Base-by-base conservation (phyloP, 1,140 invertebrate species). In the Chymomyza costata region DNA sequence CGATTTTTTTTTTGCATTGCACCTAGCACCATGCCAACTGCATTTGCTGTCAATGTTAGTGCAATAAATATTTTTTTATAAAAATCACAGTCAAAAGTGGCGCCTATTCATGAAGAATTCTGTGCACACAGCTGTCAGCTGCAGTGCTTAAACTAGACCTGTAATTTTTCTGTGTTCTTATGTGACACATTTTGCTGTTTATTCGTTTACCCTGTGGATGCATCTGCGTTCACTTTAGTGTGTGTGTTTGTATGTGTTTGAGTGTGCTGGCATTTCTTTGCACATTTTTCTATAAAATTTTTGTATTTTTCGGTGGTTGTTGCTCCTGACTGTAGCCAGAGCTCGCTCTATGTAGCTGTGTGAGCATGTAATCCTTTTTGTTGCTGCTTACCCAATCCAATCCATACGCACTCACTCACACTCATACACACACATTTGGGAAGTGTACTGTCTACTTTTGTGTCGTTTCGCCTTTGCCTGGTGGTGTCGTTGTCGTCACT, bases 51-150 rank as follows among this genome's bases (percentile, higher is more conserved):
- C n/a, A n/a, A n/a, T n/a, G n/a, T n/a, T n/a, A n/a, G n/a, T n/a
- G n/a, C n/a, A n/a, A n/a, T n/a, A n/a, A n/a, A n/a, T n/a, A n/a
- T n/a, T n/a, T n/a, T n/a, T n/a, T n/a, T n/a, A n/a, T n/a, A n/a
- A n/a, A n/a, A n/a, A n/a, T n/a, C n/a, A n/a, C n/a, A n/a, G n/a
- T n/a, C n/a, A n/a, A n/a, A n/a, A n/a, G n/a, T n/a, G n/a, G n/a
- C n/a, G n/a, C n/a, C n/a, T n/a, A n/a, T n/a, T n/a, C n/a, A n/a
- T n/a, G n/a, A n/a, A n/a, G n/a, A n/a, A n/a, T n/a, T 71, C 37
- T 59, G 57, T 63, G 62, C 47, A 56, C 66, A 71, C 70, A 76
- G 71, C 71, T 76, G 70, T 63, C 70, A 71, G 71, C 70, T 76
- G 71, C 70, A 55, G 17, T 40, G 49, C 3, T 55, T 18, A 35